A percentile compares a stretch with the other conserved stretches of the same genome.
These are phyloP conservation scores for Fundulus diaphanus DNA, from an alignment of 2,797 vertebrate species.

Conservation along the genomic window DNA sequence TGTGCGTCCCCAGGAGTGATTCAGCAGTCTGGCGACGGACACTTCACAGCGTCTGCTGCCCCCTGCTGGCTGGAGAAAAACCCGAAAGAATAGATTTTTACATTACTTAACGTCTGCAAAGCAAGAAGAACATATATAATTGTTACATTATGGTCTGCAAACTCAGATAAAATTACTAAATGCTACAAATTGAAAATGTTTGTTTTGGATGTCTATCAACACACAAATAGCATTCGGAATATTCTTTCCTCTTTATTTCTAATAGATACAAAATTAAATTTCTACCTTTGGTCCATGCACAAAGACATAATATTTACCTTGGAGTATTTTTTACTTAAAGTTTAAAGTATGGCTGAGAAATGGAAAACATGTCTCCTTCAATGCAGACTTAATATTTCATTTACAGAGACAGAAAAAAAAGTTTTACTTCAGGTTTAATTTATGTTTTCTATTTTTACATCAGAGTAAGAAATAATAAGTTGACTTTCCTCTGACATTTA, in stretches of 20 bases:
- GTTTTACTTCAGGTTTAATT: too few relatives aligned
- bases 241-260: neutral
- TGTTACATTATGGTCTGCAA: too few relatives aligned
- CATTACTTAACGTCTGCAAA: neutral
- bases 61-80: constrained; percentile 63
- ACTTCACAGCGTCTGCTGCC: constrained; percentile 63
- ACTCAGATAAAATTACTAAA: neutral
- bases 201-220: neutral
- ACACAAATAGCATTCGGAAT: neutral
- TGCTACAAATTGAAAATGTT: neutral
- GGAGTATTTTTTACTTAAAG: neutral
- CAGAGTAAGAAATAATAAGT: neutral
- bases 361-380: neutral
- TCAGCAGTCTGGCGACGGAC: constrained; percentile 55
- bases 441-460: neutral
- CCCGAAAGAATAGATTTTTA: neutral
- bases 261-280: neutral
- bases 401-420: too few relatives aligned
- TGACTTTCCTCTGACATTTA: neutral
- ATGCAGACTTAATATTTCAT: neutral
- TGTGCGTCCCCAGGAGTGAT: constrained; percentile 56
- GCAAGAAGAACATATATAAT: too few relatives aligned
- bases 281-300: too few relatives aligned
- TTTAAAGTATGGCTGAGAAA: too few relatives aligned
- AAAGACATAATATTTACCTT: neutral